phyloP scores from a whole-genome alignment of 2,113 vertebrate genomes.

The Megaptera novaeangliae region DNA sequence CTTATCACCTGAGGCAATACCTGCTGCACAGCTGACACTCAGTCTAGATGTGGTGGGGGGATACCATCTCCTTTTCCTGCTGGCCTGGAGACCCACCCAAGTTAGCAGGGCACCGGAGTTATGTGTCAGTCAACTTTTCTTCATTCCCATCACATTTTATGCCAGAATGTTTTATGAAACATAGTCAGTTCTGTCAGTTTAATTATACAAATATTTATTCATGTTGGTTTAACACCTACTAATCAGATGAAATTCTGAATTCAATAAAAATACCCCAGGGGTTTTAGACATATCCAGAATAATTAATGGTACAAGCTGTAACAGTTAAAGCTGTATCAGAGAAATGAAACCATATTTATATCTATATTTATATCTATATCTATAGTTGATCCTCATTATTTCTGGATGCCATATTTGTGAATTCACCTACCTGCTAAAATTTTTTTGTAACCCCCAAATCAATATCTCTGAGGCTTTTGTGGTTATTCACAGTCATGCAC shows the following conservation, averaged over 20 bases:
- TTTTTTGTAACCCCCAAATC: background rate
- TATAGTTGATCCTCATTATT: background rate
- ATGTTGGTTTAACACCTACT: background rate
- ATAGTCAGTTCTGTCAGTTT: background rate
- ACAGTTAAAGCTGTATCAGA: background rate
- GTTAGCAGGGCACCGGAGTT: background rate
- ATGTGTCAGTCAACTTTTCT: background rate
- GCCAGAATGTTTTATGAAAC: background rate
- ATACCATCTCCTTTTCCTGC: background rate
- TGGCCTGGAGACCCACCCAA: background rate
- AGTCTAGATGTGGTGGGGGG: background rate
- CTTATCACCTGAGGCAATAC: background rate
- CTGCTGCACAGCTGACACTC: background rate
- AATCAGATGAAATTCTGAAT: constrained; percentile 14
- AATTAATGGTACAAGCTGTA: background rate
- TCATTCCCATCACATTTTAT: background rate
- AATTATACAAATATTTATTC: constrained; percentile 40
- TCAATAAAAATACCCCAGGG: background rate
- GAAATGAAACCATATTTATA: background rate
- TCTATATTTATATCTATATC: background rate
- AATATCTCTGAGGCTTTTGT: background rate
- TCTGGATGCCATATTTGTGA: background rate
- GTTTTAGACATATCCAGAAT: background rate
- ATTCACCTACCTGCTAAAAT: background rate
- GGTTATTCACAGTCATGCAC: background rate